Evolutionary conservation across 2,113 vertebrate species (phyloP), one percentile per base, ranked within the genome.

Genomic region (Ciconia stormi): DNA sequence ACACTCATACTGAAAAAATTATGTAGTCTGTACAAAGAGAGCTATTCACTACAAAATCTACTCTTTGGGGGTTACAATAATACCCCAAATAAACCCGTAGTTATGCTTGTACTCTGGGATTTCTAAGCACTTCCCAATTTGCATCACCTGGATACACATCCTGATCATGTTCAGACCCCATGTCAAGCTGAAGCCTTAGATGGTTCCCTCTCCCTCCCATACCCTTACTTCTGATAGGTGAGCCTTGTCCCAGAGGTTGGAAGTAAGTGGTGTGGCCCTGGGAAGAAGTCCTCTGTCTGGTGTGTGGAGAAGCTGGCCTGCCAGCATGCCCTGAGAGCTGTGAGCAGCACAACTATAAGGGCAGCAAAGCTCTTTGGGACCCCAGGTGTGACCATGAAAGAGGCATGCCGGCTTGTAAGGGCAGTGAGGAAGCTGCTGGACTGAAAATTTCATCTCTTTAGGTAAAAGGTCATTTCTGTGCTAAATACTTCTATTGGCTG

Each of bases 261-360:
- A 38, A 55, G 13, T 11, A 62, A 44, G 30, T 29, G 13, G 7
- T 44, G 13, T 30, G 22, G 9, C 10, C 8, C 21, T 77, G 53
- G 34, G 18, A 46, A 8, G 15, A 90, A 63, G 10, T 2, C 13
- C 7, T 79, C 9, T 1, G 3, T 25, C 42, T 47, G 11, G 9
- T 16, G 11, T 4, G 6, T 72, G 23, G 10, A 67, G 29, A 38
- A 83, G 6, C 3, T n/a, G 55, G 16, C 13, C 3, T 5, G 23
- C 34, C 42, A 79, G 25, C 12, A 9, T 13, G 10, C 2, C 11
- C 7, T 1, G 1, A 67, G 25, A 13, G 11, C 22, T 27, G 7
- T 29, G 20, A 72, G 19, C 21, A 53, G 7, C 21, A n/a, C 7
- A 36, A 13, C 34, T 77, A 5, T 8, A 0, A 0, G 2, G 29